Conservation (phyloP, 2,113 vertebrate species). For the Ceuthmochares aereus region DNA sequence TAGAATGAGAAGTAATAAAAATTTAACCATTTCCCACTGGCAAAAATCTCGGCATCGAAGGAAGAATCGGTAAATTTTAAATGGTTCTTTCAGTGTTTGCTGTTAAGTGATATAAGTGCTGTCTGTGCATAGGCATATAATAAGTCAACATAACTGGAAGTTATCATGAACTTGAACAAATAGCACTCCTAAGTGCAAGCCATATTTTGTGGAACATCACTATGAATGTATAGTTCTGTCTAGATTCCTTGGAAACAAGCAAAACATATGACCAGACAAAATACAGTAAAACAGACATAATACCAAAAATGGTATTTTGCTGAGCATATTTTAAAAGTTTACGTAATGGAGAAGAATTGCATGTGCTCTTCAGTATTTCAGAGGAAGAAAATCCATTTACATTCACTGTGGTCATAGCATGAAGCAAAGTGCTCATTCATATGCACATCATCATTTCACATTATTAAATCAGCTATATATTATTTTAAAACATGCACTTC, state of each 20-base stretch:
- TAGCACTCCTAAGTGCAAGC: neutral
- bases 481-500: neutral
- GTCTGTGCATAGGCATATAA: neutral
- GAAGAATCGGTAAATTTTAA: neutral
- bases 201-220: neutral
- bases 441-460: neutral
- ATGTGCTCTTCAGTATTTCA: neutral
- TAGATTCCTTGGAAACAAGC: neutral
- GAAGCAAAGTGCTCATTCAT: neutral
- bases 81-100: neutral
- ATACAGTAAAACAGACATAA: neutral
- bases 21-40: neutral
- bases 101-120: neutral
- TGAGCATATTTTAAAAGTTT: neutral
- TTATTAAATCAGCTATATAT: neutral
- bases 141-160: neutral
- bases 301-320: neutral
- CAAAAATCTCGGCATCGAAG: neutral
- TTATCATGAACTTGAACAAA: neutral
- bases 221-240: neutral
- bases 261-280: neutral
- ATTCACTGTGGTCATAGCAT: neutral
- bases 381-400: neutral
- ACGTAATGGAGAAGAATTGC: neutral
- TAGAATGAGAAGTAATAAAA: neutral